These are phyloP conservation scores for Cheirogaleus major DNA, from an alignment of 2,797 vertebrate genomes.

Conservation along the genomic window DNA sequence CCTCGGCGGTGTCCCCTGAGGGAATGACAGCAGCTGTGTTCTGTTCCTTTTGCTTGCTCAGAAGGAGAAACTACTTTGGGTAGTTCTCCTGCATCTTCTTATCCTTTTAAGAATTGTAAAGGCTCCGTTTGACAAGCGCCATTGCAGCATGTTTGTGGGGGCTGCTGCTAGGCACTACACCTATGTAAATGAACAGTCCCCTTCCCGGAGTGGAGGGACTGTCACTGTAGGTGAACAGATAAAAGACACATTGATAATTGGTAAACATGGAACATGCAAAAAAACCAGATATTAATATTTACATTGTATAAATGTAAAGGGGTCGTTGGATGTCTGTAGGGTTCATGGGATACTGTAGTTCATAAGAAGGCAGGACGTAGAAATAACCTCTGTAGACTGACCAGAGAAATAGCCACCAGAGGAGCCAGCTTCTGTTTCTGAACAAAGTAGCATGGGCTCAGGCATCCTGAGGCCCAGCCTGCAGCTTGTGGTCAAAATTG, in stretches of 20 bases:
- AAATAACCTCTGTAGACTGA: background rate
- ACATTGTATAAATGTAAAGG: background rate
- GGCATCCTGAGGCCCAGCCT: background rate
- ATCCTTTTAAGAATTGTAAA: background rate
- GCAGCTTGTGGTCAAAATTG: background rate
- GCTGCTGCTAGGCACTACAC: background rate
- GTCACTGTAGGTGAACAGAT: background rate
- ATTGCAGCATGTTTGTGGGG: background rate
- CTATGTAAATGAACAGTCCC: background rate
- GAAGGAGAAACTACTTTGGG: background rate
- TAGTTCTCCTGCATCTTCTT: background rate
- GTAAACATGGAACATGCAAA: background rate
- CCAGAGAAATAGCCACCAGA: background rate
- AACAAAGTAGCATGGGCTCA: background rate
- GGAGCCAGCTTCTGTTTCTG: background rate
- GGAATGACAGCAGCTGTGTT: too few species aligned
- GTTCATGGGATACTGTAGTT: background rate
- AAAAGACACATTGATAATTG: background rate
- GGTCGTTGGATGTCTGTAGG: background rate
- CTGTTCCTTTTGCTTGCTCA: background rate
- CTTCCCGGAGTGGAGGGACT: background rate
- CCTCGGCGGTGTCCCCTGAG: accelerated
- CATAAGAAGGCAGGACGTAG: background rate
- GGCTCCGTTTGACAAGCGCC: background rate
- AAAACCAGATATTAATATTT: background rate